Evolutionary conservation across 2,888 invertebrate species (phyloP).

Genomic region (Agonopterix subpropinquella): DNA sequence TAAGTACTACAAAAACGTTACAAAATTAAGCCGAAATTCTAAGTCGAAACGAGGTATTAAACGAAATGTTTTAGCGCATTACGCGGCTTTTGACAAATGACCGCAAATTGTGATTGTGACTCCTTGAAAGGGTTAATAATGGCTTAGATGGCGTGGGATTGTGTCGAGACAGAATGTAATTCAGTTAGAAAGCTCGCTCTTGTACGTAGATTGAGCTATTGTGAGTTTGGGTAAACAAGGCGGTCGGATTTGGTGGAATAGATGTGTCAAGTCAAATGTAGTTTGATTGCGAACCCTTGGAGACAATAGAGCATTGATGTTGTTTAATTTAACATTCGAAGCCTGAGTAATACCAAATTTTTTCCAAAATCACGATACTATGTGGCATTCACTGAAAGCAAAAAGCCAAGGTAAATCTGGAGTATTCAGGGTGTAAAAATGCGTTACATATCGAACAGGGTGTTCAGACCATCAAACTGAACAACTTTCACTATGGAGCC

Average conservation of each 20-base stretch:
- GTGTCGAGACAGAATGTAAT: constrained; percentile 39
- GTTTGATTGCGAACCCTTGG: not conserved
- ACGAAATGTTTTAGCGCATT: constrained; percentile 39
- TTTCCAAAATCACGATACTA: too few species aligned
- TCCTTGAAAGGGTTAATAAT: constrained; percentile 72
- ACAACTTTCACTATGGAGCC: too few species aligned
- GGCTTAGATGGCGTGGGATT: constrained; percentile 52
- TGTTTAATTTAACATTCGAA: too few species aligned
- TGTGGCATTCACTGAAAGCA: too few species aligned
- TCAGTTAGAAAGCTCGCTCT: constrained; percentile 53
- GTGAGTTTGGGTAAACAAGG: constrained; percentile 23
- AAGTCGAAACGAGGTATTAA: constrained; percentile 28
- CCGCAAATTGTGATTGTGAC: constrained; percentile 70
- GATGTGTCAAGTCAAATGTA: constrained; percentile 3
- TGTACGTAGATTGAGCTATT: constrained; percentile 64
- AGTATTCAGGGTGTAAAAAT: too few species aligned
- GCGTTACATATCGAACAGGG: too few species aligned
- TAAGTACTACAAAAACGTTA: constrained; percentile 39
- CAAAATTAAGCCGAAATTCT: constrained; percentile 47
- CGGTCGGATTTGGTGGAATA: constrained; percentile 1
- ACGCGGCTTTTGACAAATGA: constrained; percentile 56
- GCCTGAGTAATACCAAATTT: too few species aligned
- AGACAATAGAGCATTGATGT: not conserved
- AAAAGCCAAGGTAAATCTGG: too few species aligned
- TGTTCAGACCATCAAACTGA: too few species aligned